phyloP scores from a whole-genome alignment of 2,113 vertebrate species.

The Phalacrocorax carbo region DNA sequence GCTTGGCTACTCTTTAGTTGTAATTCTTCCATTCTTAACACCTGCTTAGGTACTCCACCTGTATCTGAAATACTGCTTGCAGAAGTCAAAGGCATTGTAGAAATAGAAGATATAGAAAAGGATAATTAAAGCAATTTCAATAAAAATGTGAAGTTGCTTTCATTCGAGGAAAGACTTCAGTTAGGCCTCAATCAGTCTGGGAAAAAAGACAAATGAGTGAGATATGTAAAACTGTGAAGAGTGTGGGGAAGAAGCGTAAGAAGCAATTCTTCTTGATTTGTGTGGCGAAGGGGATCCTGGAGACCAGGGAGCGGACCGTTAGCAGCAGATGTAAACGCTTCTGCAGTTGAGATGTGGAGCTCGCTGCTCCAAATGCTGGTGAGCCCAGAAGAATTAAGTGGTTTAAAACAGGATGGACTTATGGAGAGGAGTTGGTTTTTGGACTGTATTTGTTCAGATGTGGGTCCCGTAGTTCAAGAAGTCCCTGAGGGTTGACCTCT shows the following conservation, averaged over 20 bases:
- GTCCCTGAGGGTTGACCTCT: background rate
- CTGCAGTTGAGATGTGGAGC: background rate
- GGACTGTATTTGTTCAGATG: background rate
- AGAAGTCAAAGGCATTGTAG: background rate
- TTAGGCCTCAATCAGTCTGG: background rate
- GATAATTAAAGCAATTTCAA: background rate
- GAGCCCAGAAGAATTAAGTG: background rate
- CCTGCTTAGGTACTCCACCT: background rate
- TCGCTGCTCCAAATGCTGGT: background rate
- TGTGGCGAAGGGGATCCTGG: background rate
- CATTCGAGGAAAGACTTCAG: background rate
- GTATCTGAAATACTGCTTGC: background rate
- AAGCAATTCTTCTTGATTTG: background rate
- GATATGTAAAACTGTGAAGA: background rate
- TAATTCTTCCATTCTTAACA: background rate
- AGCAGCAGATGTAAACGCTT: background rate
- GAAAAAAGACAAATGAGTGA: background rate
- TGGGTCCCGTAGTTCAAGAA: background rate
- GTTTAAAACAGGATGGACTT: background rate
- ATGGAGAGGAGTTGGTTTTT: background rate
- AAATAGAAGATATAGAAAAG: background rate
- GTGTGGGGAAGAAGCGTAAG: background rate
- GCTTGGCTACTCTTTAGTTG: background rate
- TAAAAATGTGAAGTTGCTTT: background rate
- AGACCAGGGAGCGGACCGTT: rapidly evolving